Percentiles rank a stretch among this genome's conserved stretches.
Evolutionary conservation across 2,113 vertebrate species (phyloP).

Genomic region (Aramus guarauna): DNA sequence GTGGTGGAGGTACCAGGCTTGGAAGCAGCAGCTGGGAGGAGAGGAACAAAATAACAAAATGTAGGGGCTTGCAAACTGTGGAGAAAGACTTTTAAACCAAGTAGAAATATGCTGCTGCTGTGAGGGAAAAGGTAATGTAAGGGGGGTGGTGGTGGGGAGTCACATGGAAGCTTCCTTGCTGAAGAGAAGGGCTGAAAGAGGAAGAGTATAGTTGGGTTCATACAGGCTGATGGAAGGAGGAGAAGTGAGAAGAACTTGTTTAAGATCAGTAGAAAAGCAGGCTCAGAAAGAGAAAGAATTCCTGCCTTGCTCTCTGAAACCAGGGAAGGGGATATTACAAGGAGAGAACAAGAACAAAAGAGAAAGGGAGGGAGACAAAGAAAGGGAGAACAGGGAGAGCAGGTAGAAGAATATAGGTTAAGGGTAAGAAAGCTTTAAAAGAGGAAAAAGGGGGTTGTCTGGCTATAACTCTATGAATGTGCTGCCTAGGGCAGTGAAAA

Average conservation of each 20-base stretch:
- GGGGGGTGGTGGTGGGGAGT: too few relatives aligned
- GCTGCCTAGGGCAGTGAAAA: background rate
- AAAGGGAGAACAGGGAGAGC: background rate
- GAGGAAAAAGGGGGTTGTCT: too few relatives aligned
- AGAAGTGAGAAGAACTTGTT: background rate
- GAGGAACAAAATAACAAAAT: background rate
- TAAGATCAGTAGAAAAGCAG: background rate
- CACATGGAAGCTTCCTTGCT: background rate
- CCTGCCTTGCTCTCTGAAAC: background rate
- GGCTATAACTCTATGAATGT: background rate
- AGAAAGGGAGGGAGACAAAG: background rate
- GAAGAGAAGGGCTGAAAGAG: background rate
- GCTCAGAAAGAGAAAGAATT: background rate
- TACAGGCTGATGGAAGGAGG: background rate
- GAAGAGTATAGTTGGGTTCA: background rate
- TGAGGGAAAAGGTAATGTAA: background rate
- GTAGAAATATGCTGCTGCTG: background rate
- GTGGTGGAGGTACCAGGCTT: background rate
- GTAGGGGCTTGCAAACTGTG: background rate
- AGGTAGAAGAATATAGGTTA: background rate
- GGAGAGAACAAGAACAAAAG: background rate
- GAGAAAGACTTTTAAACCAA: background rate
- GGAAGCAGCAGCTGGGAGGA: background rate
- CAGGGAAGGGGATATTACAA: background rate
- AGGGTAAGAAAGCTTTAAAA: background rate